Conservation (phyloP, 2,888 invertebrate species). For the Tiphia femorata region DNA sequence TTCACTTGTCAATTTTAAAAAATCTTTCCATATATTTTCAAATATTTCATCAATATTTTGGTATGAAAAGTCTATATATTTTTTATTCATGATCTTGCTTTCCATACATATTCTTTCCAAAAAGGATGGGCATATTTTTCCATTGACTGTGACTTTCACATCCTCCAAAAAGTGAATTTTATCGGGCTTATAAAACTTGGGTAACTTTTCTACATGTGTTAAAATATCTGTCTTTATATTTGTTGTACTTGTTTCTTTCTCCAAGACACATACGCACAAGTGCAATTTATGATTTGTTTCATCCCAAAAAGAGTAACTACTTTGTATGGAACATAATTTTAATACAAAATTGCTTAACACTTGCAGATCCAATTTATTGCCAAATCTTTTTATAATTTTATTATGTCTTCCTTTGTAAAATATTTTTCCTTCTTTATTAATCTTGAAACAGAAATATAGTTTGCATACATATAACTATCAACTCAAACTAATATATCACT, state of each 20-base stretch:
- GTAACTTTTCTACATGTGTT: slow-evolving; percentile 68
- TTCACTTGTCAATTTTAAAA: slow-evolving; percentile 50
- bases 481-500: too few species aligned
- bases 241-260: slow-evolving; percentile 50
- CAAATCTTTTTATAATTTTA: slow-evolving; percentile 82
- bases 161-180: slow-evolving; percentile 73
- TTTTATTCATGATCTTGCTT: slow-evolving; percentile 43
- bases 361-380: slow-evolving; percentile 76
- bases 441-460: slow-evolving; percentile 52
- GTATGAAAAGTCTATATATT: slow-evolving; percentile 27
- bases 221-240: slow-evolving; percentile 57
- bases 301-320: slow-evolving; percentile 73
- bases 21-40: slow-evolving; percentile 45
- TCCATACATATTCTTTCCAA: slow-evolving; percentile 68
- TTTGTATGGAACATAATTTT: slow-evolving; percentile 69
- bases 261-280: slow-evolving; percentile 69
- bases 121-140: slow-evolving; percentile 75
- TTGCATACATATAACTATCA: neutral
- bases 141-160: slow-evolving; percentile 77
- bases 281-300: slow-evolving; percentile 50
- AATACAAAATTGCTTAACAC: slow-evolving; percentile 72
- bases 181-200: slow-evolving; percentile 76
- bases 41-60: slow-evolving; percentile 41
- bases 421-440: slow-evolving; percentile 70
- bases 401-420: slow-evolving; percentile 79